Evolutionary conservation across 2,797 vertebrate genomes (phyloP), one percentile per base, ranked within the genome.

Genomic region (Eleutherodactylus coqui): DNA sequence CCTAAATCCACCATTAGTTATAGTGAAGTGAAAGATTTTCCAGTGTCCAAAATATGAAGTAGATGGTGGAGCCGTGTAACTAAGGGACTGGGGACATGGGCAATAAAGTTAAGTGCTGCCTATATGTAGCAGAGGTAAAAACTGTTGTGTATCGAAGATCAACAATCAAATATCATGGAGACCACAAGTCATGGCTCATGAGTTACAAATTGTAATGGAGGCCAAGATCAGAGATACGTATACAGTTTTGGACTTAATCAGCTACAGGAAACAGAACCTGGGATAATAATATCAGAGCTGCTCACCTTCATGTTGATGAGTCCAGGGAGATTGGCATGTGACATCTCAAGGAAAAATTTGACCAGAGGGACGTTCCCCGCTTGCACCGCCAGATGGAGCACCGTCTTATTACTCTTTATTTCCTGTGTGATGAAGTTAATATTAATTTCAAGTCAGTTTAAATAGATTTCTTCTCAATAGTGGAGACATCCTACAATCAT

Each of bases 271-370:
- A 29, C 58, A 69, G 17, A 16, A 67, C 29, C 9, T 21, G 14
- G 21, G 73, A 17, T 19, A 19, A 43, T 49, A 13, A 16, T 21
- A 45, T 67, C 19, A 1, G 11, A 14, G 17, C 9, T 10, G 32
- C 29, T 91, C 88, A 97, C 97, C 95, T 97, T 98, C 95, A 97
- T 93, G 91, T 98, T 98, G 89, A 98, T 94, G 86, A 98, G 96
- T 45, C 95, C 92, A 88, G 93, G 94, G 82, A 95, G 93, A 89
- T 96, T 95, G 0, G 84, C 82, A 81, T 92, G 91, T 0, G 94
- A 93, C 75, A 94, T 90, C 21, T 90, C 92, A 62, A 97, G 93
- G 82, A 98, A 93, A 88, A 95, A 93, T 47, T 93, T 94, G 38
- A 96, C 95, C 80, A 98, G 90, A 2, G 94, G 90, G 0, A 96